A percentile compares a stretch with the other conserved stretches of the same genome.
Conservation (phyloP, 2,888 invertebrate genomes). For the Luperina nickerlii region DNA sequence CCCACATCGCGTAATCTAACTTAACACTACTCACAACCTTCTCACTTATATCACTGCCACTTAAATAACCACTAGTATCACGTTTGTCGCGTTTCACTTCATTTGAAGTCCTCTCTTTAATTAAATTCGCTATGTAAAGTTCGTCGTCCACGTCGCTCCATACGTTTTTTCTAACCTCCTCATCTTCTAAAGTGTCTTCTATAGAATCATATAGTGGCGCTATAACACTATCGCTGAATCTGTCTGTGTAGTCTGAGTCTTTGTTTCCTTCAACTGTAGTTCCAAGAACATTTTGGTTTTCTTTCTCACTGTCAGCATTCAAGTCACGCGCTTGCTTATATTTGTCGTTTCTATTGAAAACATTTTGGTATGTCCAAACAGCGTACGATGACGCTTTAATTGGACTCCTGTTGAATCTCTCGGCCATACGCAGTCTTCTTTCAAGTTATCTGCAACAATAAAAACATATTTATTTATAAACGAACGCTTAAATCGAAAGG, state of each 20-base stretch:
- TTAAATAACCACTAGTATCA: constrained; percentile 82
- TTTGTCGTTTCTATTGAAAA: constrained; percentile 70
- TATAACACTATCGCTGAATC: constrained; percentile 77
- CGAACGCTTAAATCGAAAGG: constrained; percentile 60
- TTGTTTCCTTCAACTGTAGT: constrained; percentile 64
- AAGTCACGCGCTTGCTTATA: constrained; percentile 62
- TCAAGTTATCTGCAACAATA: constrained; percentile 85
- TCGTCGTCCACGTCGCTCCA: constrained; percentile 89
- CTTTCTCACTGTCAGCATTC: constrained; percentile 65
- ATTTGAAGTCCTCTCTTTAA: constrained; percentile 86
- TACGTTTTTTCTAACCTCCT: constrained; percentile 85
- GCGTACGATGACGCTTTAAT: constrained; percentile 86
- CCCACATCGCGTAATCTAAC: constrained; percentile 92
- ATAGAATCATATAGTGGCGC: constrained; percentile 72
- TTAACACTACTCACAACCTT: constrained; percentile 90
- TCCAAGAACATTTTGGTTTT: constrained; percentile 70
- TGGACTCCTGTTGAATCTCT: constrained; percentile 84
- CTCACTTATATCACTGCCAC: constrained; percentile 88
- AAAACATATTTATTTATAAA: constrained; percentile 66
- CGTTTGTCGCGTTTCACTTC: constrained; percentile 86
- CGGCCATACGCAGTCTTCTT: constrained; percentile 88
- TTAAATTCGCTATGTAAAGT: constrained; percentile 88
- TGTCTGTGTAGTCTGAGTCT: constrained; percentile 51
- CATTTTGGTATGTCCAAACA: constrained; percentile 84
- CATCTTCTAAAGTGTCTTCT: constrained; percentile 75